phyloP scores from a whole-genome alignment of 2,888 invertebrate genomes.

The Drosophila acutilabella region DNA sequence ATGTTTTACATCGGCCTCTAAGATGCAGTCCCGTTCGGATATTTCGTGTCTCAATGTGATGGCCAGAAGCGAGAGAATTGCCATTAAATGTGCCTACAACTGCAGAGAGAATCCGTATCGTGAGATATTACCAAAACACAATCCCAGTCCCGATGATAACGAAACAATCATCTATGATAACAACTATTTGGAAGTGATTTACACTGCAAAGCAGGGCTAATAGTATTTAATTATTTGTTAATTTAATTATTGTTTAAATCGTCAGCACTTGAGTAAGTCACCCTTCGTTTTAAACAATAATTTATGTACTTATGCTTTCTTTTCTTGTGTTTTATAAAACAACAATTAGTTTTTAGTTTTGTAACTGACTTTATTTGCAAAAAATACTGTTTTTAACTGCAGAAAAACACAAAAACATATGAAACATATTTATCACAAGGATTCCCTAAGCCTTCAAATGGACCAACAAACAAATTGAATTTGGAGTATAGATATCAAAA shows the following conservation, averaged over 20 bases:
- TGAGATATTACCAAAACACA: slow-evolving; percentile 71
- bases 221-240: neutral
- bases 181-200: slow-evolving; percentile 77
- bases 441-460: slow-evolving; percentile 49
- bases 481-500: slow-evolving; percentile 20
- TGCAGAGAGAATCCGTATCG: slow-evolving; percentile 73
- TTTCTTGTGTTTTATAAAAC: too few species aligned
- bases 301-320: too few species aligned
- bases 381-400: slow-evolving; percentile 63
- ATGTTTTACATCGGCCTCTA: slow-evolving; percentile 78
- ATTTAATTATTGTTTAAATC: neutral
- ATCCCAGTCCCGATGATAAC: slow-evolving; percentile 58
- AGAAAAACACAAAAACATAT: slow-evolving; percentile 43
- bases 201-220: slow-evolving; percentile 20
- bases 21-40: slow-evolving; percentile 68
- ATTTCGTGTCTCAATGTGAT: slow-evolving; percentile 52
- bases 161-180: slow-evolving; percentile 78
- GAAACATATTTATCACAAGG: slow-evolving; percentile 67
- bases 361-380: slow-evolving; percentile 61
- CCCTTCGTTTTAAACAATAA: too few species aligned
- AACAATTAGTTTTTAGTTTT: slow-evolving; percentile 1
- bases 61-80: slow-evolving; percentile 31
- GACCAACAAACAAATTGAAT: slow-evolving; percentile 36
- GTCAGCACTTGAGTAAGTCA: too few species aligned
- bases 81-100: slow-evolving; percentile 58